These are phyloP conservation scores for Fabriciana adippe DNA, from an alignment of 2,888 invertebrate genomes.

Conservation along the genomic window DNA sequence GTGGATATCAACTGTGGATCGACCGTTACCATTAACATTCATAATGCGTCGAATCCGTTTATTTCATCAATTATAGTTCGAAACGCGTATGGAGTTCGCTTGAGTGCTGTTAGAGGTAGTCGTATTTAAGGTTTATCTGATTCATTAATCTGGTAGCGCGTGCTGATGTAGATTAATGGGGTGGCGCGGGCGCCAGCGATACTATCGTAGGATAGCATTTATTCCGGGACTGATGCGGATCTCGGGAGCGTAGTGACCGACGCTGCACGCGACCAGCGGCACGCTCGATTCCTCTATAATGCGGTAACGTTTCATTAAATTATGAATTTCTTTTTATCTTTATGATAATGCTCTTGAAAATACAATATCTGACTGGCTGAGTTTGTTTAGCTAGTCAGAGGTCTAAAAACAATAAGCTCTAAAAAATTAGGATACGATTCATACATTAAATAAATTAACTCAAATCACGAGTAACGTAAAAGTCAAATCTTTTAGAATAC, in stretches of 20 bases:
- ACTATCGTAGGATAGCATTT: conserved; percentile 68
- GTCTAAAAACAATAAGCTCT: too few relatives aligned
- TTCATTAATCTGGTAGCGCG: conserved; percentile 79
- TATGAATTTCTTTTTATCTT: not conserved
- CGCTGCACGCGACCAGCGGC: conserved; percentile 57
- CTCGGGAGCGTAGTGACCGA: conserved; percentile 48
- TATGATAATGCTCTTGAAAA: too few relatives aligned
- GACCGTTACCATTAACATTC: conserved; percentile 71
- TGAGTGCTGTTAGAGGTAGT: conserved; percentile 61
- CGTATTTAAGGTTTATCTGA: conserved; percentile 78
- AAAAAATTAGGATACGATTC: too few relatives aligned
- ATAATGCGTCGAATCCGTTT: conserved; percentile 68
- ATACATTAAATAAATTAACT: too few relatives aligned
- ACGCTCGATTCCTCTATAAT: conserved; percentile 27
- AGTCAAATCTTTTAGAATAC: too few relatives aligned
- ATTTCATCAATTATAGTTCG: conserved; percentile 72
- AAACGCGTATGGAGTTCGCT: conserved; percentile 52
- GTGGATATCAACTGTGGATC: conserved; percentile 49
- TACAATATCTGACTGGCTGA: too few relatives aligned
- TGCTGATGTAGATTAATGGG: conserved; percentile 81
- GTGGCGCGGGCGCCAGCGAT: conserved; percentile 70
- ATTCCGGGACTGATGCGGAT: conserved; percentile 71
- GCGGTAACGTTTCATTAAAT: conserved; percentile 1
- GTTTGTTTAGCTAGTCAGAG: too few relatives aligned
- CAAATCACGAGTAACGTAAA: too few relatives aligned